phyloP scores from a whole-genome alignment of 2,888 invertebrate species.

The Omphaloscelis lunosa region DNA sequence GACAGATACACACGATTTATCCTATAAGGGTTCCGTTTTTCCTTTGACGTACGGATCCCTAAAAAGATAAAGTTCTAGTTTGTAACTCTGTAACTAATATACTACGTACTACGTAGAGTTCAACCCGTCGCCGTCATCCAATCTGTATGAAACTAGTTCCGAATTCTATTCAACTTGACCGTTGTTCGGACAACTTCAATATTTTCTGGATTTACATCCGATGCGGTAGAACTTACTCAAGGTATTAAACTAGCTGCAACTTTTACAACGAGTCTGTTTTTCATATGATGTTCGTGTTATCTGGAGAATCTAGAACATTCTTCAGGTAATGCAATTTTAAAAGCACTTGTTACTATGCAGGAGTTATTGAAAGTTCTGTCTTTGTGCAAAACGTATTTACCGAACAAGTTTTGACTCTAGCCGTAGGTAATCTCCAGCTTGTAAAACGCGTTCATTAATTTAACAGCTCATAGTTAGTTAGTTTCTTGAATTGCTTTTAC shows the following conservation, averaged over 20 bases:
- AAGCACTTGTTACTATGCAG: not conserved
- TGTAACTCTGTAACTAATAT: not conserved
- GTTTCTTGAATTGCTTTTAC: not conserved
- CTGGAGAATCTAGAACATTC: not conserved
- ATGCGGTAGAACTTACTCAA: conserved; percentile 24
- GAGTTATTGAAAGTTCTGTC: not conserved
- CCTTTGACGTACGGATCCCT: no score
- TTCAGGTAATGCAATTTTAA: not conserved
- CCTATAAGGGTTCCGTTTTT: no score
- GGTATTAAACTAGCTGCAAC: conserved; percentile 18
- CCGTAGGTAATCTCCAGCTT: not conserved
- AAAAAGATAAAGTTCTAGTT: not conserved
- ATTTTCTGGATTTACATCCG: conserved; percentile 35
- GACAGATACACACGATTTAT: no score
- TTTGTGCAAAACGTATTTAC: not conserved
- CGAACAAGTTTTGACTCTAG: not conserved
- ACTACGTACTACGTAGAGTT: not conserved
- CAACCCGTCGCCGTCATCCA: not conserved
- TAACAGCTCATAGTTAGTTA: not conserved
- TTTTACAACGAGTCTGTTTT: conserved; percentile 6
- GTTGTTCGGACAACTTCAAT: conserved; percentile 28
- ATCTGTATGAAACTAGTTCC: conserved; percentile 18
- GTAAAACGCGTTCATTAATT: not conserved
- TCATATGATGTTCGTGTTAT: conserved; percentile 11
- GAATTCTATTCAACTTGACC: conserved; percentile 26